phyloP scores from a whole-genome alignment of 1,140 invertebrate species.

The Drosophila azteca region DNA sequence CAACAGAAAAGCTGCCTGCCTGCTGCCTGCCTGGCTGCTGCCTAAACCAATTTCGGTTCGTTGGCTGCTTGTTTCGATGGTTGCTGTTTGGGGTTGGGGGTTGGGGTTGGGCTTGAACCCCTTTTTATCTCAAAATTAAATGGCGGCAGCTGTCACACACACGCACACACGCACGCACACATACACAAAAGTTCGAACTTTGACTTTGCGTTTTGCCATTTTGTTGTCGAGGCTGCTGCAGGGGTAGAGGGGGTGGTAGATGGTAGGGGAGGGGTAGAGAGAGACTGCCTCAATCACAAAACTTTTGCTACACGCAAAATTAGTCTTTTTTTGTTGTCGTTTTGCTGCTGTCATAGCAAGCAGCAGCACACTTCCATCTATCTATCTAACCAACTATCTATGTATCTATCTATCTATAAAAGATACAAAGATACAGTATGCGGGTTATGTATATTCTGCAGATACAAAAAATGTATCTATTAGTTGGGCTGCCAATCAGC shows the following conservation, averaged over 20 bases:
- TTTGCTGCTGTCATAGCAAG: constrained; percentile 41
- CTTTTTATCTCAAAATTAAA: constrained; percentile 76
- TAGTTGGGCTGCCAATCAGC: constrained; percentile 66
- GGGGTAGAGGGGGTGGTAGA: too few species aligned
- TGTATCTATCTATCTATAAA: constrained; percentile 3
- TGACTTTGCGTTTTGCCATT: constrained; percentile 53
- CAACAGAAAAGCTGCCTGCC: constrained; percentile 61
- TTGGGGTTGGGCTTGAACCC: constrained; percentile 18
- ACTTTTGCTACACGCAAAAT: constrained; percentile 58
- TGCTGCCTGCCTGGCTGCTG: constrained; percentile 47
- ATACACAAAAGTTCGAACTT: constrained; percentile 42
- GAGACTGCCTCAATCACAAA: constrained; percentile 69
- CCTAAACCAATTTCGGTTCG: constrained; percentile 73
- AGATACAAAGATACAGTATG: too few species aligned
- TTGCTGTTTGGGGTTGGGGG: not conserved
- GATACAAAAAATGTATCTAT: constrained; percentile 24
- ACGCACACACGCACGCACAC: constrained; percentile 40
- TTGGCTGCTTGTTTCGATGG: constrained; percentile 11
- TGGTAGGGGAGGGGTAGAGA: too few species aligned
- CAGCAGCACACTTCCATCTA: constrained; percentile 24
- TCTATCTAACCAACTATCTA: not conserved
- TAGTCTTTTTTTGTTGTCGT: constrained; percentile 44
- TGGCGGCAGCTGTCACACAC: constrained; percentile 72
- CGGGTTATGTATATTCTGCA: too few species aligned
- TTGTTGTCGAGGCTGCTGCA: constrained; percentile 1